Conservation (phyloP, 2,113 vertebrate genomes). For the Hypomesus transpacificus region DNA sequence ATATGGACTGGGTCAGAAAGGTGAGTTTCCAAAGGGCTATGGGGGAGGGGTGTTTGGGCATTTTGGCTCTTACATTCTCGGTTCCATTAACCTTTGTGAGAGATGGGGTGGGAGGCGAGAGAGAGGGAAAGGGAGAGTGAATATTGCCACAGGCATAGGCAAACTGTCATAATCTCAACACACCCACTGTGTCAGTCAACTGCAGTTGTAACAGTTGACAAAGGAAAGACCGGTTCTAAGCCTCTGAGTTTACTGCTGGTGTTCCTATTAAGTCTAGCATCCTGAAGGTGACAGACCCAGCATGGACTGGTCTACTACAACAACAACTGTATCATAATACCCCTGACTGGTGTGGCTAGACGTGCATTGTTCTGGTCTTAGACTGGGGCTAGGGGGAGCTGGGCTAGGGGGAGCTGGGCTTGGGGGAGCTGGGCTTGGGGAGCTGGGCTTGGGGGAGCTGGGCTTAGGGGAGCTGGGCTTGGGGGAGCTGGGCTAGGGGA, state of each 20-base stretch:
- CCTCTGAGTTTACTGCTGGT: conserved; percentile 26
- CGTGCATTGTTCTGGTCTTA: too few relatives aligned
- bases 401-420: background rate
- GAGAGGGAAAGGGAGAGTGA: background rate
- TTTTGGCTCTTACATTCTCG: too few relatives aligned
- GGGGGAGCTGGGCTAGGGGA: too few relatives aligned
- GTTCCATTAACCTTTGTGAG: background rate
- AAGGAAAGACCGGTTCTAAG: conserved; percentile 28
- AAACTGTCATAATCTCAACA: conserved; percentile 6
- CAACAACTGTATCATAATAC: background rate
- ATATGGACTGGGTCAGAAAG: conserved; percentile 8
- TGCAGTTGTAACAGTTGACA: background rate
- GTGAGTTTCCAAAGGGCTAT: background rate
- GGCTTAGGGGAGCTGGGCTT: too few relatives aligned
- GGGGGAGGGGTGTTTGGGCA: too few relatives aligned
- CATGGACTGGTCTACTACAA: background rate
- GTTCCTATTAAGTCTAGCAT: background rate
- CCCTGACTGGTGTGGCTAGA: too few relatives aligned
- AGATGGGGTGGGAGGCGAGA: background rate
- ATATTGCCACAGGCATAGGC: conserved; percentile 16
- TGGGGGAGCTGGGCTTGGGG: background rate
- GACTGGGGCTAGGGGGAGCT: background rate
- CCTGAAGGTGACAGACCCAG: background rate
- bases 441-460: background rate
- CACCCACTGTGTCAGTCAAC: conserved; percentile 12